phyloP scores from a whole-genome alignment of 2,797 vertebrate genomes.

The Masticophis lateralis region DNA sequence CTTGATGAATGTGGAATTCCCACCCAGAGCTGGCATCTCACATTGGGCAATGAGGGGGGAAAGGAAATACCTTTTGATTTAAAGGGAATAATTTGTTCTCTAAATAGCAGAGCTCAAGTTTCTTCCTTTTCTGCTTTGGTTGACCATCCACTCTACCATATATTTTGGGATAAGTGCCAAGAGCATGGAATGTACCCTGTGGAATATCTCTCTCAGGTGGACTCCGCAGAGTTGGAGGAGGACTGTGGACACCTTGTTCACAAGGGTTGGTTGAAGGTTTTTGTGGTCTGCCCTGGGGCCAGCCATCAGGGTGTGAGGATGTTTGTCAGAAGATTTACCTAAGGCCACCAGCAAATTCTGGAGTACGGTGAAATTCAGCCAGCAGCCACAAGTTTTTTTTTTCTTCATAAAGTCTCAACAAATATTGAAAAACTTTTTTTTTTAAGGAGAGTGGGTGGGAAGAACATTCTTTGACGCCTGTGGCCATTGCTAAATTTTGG shows the following conservation, averaged over 20 bases:
- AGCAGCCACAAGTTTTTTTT: slow-evolving; percentile 32
- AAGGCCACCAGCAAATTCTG: slow-evolving; percentile 64
- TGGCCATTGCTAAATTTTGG: background rate
- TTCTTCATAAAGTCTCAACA: slow-evolving; percentile 37
- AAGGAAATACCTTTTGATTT: background rate
- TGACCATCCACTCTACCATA: background rate
- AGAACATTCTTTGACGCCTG: slow-evolving; percentile 7
- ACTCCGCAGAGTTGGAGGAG: background rate
- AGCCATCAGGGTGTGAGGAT: slow-evolving; percentile 34
- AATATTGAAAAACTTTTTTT: slow-evolving; percentile 34
- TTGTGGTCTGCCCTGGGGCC: slow-evolving; percentile 52
- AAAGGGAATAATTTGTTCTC: background rate
- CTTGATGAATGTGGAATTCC: background rate
- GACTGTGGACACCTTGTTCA: slow-evolving; percentile 50
- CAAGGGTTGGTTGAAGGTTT: slow-evolving; percentile 59
- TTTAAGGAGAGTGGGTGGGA: background rate
- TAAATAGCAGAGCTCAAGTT: background rate
- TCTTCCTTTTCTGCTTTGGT: background rate
- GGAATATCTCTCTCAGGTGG: slow-evolving; percentile 46
- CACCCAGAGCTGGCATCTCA: background rate
- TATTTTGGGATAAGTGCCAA: slow-evolving; percentile 27
- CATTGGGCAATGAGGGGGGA: background rate
- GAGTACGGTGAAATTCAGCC: slow-evolving; percentile 36
- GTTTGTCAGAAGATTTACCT: slow-evolving; percentile 41
- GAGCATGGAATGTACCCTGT: slow-evolving; percentile 54